Conservation (phyloP, 2,113 vertebrate species). For the Neotragus moschatus region DNA sequence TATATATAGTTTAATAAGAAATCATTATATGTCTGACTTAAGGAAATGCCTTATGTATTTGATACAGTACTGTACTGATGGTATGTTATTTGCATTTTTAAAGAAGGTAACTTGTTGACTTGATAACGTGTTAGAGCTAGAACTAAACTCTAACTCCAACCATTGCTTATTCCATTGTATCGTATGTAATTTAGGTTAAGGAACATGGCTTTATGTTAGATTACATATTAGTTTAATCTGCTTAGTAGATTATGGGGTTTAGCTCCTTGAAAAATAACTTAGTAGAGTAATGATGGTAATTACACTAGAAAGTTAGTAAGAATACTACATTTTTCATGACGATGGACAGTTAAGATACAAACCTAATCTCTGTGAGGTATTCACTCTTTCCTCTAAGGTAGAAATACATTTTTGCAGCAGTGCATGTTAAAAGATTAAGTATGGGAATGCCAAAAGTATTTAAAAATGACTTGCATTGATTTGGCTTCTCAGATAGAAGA, state of each 20-base stretch:
- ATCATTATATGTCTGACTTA: neutral
- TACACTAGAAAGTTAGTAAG: neutral
- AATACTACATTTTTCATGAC: neutral
- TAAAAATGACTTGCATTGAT: neutral
- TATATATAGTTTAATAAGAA: neutral
- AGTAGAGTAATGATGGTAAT: neutral
- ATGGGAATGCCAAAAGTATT: neutral
- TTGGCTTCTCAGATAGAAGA: slow-evolving; percentile 29
- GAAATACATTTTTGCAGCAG: neutral
- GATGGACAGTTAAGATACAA: neutral
- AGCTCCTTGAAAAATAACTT: neutral
- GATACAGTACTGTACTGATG: neutral
- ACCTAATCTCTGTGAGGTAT: neutral
- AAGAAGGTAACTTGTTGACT: neutral
- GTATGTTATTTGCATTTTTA: slow-evolving; percentile 1
- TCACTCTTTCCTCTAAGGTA: neutral
- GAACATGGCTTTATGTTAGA: neutral
- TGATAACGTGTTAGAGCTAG: neutral
- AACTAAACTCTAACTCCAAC: neutral
- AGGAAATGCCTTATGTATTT: neutral
- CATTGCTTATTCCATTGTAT: neutral
- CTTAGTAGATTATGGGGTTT: neutral
- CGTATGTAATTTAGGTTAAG: neutral
- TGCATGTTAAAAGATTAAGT: neutral
- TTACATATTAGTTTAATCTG: neutral